Evolutionary conservation across 2,888 invertebrate species (phyloP), one percentile per base, ranked within the genome.

Genomic region (Scrobipalpa atriplicella): DNA sequence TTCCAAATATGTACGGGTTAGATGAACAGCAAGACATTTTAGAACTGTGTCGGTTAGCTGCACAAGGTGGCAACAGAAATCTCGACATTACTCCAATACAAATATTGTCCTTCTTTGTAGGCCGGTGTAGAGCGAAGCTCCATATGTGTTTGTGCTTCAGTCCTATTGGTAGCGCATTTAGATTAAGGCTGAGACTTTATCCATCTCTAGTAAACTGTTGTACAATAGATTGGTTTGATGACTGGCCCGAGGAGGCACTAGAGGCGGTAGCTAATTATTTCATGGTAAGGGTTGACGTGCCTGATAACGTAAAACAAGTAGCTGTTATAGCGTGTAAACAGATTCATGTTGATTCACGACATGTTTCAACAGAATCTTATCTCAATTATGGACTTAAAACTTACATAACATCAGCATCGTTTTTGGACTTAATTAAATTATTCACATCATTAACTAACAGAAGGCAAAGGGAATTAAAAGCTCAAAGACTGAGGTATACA

Each of bases 161-260:
- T 83, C 98, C 98, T 0, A 96, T 97, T 62, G 97, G 97, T 3
- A 95, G 96, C 73, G 94, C 96, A 0, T 97, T 98, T 83, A 93
- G 97, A 70, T 95, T 94, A 70, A 93, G 97, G 71, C 85, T 98
- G 16, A 91, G 97, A 65, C 92, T 97, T 73, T 98, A 96, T 86
- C 97, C 98, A 0, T 96, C 97, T 10, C 90, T 98, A 58, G 96
- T 98, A 51, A 97, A 97, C 83, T 97, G 97, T 82, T 97, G 97
- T 82, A 97, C 97, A 5, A 97, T 98, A 67, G 97, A 98, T 80
- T 98, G 97, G 97, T 97, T 96, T 83, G 95, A 97, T 81, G 95
- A 95, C 67, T 98, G 98, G 98, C 98, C 98, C 6, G 96, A 97
- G 86, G 96, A 97, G 82, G 97, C 98, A 2, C 87, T 98, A 72